Evolutionary conservation across 2,797 vertebrate genomes (phyloP).

Genomic region (Adelosebastes latens): DNA sequence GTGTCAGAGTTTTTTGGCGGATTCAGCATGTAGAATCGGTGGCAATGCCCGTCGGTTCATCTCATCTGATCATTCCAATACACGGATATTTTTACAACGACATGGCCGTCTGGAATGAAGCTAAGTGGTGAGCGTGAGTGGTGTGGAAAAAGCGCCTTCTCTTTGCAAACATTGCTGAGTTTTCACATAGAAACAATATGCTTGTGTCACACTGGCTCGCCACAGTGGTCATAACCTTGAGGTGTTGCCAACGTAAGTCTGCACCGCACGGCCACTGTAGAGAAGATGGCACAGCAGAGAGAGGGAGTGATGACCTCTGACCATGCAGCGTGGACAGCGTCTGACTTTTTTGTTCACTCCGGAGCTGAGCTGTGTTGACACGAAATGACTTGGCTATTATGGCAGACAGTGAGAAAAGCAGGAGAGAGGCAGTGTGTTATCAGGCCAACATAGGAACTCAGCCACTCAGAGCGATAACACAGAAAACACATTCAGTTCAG

Average conservation of each 20-base stretch:
- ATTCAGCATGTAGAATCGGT: too few species aligned
- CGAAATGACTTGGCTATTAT: constrained; percentile 44
- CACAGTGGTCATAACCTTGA: constrained; percentile 32
- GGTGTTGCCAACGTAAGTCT: constrained; percentile 24
- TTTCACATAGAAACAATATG: constrained; percentile 3
- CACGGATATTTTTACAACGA: too few species aligned
- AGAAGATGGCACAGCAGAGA: constrained; percentile 21
- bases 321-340: constrained; percentile 9
- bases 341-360: constrained; percentile 31
- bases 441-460: constrained; percentile 52
- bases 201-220: constrained; percentile 5
- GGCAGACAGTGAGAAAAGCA: constrained; percentile 26
- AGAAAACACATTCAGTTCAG: constrained; percentile 70
- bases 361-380: constrained; percentile 46
- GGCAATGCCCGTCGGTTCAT: too few species aligned
- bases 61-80: too few species aligned
- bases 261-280: neutral
- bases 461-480: constrained; percentile 63
- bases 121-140: too few species aligned
- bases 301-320: constrained; percentile 35
- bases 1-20: too few species aligned
- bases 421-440: constrained; percentile 53
- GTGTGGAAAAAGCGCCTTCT: neutral
- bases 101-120: too few species aligned
- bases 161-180: neutral